These are phyloP conservation scores for Drosophila melanosoma DNA, from an alignment of 2,888 invertebrate genomes.

Conservation along the genomic window DNA sequence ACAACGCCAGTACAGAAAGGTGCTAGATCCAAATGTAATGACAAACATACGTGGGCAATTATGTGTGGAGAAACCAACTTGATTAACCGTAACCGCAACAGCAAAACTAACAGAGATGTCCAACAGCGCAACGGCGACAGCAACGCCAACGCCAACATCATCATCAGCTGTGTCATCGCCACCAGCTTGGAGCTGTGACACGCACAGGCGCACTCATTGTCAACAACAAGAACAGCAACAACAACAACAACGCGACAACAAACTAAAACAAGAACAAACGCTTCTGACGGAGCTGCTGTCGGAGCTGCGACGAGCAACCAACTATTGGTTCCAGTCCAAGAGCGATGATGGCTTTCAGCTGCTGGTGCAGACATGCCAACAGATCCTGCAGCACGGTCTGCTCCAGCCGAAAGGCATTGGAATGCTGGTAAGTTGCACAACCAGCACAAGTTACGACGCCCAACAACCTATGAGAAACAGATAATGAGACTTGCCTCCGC, in stretches of 20 bases:
- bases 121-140: constrained; percentile 11
- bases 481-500: not conserved
- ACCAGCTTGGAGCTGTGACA: constrained; percentile 42
- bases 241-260: constrained; percentile 24
- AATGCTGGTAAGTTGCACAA: constrained; percentile 27
- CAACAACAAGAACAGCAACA: constrained; percentile 29
- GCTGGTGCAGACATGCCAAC: constrained; percentile 64
- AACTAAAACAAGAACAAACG: constrained; percentile 37
- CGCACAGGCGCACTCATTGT: constrained; percentile 44
- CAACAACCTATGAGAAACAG: not conserved
- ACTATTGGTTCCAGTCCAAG: constrained; percentile 64
- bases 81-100: constrained; percentile 8
- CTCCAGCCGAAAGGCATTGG: constrained; percentile 36
- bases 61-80: constrained; percentile 27
- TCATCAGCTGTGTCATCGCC: constrained; percentile 32
- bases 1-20: constrained; percentile 20
- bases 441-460: constrained; percentile 31
- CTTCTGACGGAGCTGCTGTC: constrained; percentile 33
- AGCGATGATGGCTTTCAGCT: constrained; percentile 48
- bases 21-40: constrained; percentile 40
- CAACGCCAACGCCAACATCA: constrained; percentile 10
- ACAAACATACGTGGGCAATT: constrained; percentile 18
- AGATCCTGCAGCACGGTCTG: constrained; percentile 75
- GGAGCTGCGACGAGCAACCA: constrained; percentile 59
- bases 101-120: constrained; percentile 29